These are phyloP conservation scores for Acrobasis repandana DNA, from an alignment of 2,888 invertebrate species.

Conservation along the genomic window DNA sequence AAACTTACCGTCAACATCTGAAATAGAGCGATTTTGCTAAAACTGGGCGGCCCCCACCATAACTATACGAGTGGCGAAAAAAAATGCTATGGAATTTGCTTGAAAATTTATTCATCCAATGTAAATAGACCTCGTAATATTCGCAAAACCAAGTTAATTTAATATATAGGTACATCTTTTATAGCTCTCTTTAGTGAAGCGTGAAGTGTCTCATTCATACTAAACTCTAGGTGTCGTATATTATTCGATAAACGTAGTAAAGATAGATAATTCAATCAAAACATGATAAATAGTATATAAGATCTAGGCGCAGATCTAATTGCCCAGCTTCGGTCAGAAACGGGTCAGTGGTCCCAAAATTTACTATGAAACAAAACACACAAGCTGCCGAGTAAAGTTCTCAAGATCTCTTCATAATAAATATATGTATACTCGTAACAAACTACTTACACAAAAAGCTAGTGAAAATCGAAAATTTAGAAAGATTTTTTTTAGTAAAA, in stretches of 20 bases:
- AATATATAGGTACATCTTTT: slow-evolving; percentile 49
- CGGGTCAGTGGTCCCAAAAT: slow-evolving; percentile 78
- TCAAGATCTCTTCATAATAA: slow-evolving; percentile 45
- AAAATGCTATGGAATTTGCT: slow-evolving; percentile 77
- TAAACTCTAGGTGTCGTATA: slow-evolving; percentile 65
- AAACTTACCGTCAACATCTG: slow-evolving; percentile 83
- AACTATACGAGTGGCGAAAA: slow-evolving; percentile 62
- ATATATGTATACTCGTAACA: slow-evolving; percentile 46
- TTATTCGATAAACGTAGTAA: slow-evolving; percentile 32
- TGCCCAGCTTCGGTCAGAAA: slow-evolving; percentile 49
- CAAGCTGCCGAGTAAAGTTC: slow-evolving; percentile 53
- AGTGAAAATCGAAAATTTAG: slow-evolving; percentile 53
- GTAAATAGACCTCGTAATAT: slow-evolving; percentile 74
- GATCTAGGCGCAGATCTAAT: slow-evolving; percentile 46
- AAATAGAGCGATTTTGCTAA: slow-evolving; percentile 77
- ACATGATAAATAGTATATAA: slow-evolving; percentile 32
- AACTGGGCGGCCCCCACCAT: slow-evolving; percentile 73
- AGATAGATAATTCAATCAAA: slow-evolving; percentile 35
- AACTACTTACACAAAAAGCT: slow-evolving; percentile 67
- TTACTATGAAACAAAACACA: slow-evolving; percentile 77
- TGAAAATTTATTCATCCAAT: slow-evolving; percentile 75
- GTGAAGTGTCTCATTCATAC: slow-evolving; percentile 68
- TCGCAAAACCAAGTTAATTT: slow-evolving; percentile 59
- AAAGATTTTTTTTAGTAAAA: slow-evolving; percentile 43
- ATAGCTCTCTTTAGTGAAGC: slow-evolving; percentile 53